These are phyloP conservation scores for Drymonia ruficornis DNA, from an alignment of 2,888 invertebrate genomes.

Conservation along the genomic window DNA sequence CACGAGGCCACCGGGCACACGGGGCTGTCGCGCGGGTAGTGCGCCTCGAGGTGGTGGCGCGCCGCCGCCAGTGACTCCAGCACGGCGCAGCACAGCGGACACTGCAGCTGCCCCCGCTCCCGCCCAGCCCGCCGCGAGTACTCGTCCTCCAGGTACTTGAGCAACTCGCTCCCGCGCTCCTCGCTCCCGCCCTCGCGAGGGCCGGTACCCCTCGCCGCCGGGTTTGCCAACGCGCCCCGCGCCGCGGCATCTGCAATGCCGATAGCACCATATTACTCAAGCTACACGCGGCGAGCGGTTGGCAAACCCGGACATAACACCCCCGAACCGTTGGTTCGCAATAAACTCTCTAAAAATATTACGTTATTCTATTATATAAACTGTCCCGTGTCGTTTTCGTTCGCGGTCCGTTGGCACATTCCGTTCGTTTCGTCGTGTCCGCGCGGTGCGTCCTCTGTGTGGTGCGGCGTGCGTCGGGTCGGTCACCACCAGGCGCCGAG, in stretches of 20 bases:
- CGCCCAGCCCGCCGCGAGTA: constrained; percentile 28
- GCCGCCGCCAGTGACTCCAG: constrained; percentile 87
- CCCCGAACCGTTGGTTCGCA: constrained; percentile 44
- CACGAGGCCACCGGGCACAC: constrained; percentile 91
- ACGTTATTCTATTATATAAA: constrained; percentile 43
- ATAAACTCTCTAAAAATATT: constrained; percentile 72
- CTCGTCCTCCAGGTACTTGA: constrained; percentile 45
- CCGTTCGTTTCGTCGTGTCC: constrained; percentile 31
- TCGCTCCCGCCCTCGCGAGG: constrained; percentile 61
- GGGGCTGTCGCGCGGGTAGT: constrained; percentile 94
- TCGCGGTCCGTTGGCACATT: constrained; percentile 50
- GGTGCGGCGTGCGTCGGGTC: constrained; percentile 14
- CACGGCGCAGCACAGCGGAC: constrained; percentile 90
- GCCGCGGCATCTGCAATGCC: constrained; percentile 86
- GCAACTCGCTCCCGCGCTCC: constrained; percentile 40
- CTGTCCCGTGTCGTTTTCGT: constrained; percentile 37
- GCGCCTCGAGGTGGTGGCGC: constrained; percentile 91
- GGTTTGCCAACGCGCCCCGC: constrained; percentile 54
- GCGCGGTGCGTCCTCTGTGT: constrained; percentile 20
- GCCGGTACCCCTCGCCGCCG: constrained; percentile 50
- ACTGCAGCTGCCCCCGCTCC: constrained; percentile 68
- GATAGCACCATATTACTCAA: constrained; percentile 71
- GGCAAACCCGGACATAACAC: constrained; percentile 61
- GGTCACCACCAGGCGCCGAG: constrained; percentile 53
- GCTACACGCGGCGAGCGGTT: constrained; percentile 45